Evolutionary conservation across 2,888 invertebrate species (phyloP), one percentile per base, ranked within the genome.

Genomic region (Thymelicus acteon): DNA sequence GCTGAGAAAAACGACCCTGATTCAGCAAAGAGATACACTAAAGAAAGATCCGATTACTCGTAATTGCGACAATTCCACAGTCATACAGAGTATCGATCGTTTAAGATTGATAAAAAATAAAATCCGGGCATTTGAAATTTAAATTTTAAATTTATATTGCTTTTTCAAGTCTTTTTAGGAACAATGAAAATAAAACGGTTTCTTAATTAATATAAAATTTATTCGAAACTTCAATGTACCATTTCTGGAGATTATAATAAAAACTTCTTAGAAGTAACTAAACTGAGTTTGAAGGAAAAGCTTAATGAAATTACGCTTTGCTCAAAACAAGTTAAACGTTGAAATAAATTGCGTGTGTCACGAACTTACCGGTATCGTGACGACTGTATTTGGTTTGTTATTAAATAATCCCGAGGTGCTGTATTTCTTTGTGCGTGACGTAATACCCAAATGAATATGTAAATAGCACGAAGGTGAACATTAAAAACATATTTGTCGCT

Each of bases 271-370:
- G 13, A 37, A n/a, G 6, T 24, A 49, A 67, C 40, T 40, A 40
- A 31, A 15, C 52, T 6, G 40, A 47, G 47, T 62, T 57, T 44
- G 44, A 57, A 54, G 60, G 7, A 31, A 67, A 68, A 37, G 54
- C 62, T 68, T 62, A 57, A 67, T 67, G 39, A 68, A 62, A 61
- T 54, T 49, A 67, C 52, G 60, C 49, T 10, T 54, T 54, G 54
- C 57, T 57, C 62, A 62, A 61, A 68, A 44, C 61, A 68, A 62
- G 62, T 68, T 60, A 61, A 60, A 52, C 49, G 54, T 70, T 48
- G 57, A 73, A 63, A 54, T 52, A 40, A 68, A 64, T 68, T 71
- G 73, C 70, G 70, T 71, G 74, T 63, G 49, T 61, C 68, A 75
- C 72, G 72, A 67, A 72, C 62, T 39, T 52, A 44, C 10, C n/a